Conservation (phyloP, 2,797 vertebrate genomes). For the Danionella dracula region DNA sequence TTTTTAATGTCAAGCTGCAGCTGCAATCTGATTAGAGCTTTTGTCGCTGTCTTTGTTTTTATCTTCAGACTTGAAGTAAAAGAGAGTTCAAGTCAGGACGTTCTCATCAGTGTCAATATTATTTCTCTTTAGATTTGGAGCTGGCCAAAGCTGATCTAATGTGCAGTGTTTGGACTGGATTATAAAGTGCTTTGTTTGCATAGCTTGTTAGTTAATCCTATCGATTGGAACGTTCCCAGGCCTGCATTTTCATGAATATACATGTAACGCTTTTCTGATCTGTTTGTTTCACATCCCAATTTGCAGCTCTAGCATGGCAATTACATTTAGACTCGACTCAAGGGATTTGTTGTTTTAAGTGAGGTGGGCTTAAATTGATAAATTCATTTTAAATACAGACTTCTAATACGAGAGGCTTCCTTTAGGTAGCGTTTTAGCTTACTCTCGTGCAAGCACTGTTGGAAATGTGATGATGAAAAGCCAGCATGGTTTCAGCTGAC, state of each 20-base stretch:
- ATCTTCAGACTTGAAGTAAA: too few species aligned
- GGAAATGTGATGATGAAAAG: constrained; percentile 39
- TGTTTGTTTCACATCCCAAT: constrained; percentile 23
- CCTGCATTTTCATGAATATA: constrained; percentile 38
- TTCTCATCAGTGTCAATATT: constrained; percentile 13
- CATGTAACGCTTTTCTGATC: constrained; percentile 15
- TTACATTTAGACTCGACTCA: constrained; percentile 3
- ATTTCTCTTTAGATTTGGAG: constrained; percentile 29
- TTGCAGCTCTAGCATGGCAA: constrained; percentile 2
- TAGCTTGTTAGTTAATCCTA: constrained; percentile 37
- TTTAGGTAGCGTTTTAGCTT: constrained; percentile 14
- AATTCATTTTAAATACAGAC: not conserved
- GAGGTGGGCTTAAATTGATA: not conserved
- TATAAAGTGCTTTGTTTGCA: constrained; percentile 39
- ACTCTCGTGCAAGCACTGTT: constrained; percentile 10
- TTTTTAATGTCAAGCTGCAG: too few species aligned
- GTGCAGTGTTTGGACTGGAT: constrained; percentile 33
- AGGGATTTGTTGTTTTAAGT: not conserved
- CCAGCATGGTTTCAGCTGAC: constrained; percentile 43
- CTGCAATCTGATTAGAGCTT: too few species aligned
- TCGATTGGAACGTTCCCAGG: constrained; percentile 31
- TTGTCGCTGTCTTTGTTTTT: too few species aligned
- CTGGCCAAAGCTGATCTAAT: constrained; percentile 24
- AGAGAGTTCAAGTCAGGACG: constrained; percentile 3
- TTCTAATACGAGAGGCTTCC: not conserved